Conservation (phyloP, 2,113 vertebrate species). For the Xiphophorus hellerii region DNA sequence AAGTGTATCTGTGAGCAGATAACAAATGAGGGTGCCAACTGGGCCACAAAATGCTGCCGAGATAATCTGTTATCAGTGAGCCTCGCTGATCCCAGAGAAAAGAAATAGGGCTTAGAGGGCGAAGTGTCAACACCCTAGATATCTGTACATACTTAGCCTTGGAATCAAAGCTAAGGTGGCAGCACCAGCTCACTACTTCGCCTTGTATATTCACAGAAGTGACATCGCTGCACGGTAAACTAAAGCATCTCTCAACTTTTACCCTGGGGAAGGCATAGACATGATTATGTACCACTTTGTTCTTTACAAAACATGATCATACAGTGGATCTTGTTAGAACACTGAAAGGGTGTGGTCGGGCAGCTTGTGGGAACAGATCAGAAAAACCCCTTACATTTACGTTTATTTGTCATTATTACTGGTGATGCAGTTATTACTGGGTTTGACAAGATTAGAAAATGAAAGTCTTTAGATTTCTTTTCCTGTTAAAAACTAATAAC, state of each 20-base stretch:
- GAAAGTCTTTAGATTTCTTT: too few species aligned
- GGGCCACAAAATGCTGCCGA: slow-evolving; percentile 73
- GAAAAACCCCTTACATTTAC: neutral
- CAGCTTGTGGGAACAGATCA: slow-evolving; percentile 35
- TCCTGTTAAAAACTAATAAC: too few species aligned
- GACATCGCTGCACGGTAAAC: slow-evolving; percentile 60
- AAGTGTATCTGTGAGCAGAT: slow-evolving; percentile 70
- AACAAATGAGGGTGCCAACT: slow-evolving; percentile 78
- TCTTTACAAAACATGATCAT: neutral
- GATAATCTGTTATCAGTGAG: slow-evolving; percentile 79
- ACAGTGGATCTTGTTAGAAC: neutral
- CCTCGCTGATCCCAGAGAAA: slow-evolving; percentile 70
- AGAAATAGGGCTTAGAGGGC: slow-evolving; percentile 73
- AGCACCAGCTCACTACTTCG: slow-evolving; percentile 64
- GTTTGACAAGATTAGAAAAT: too few species aligned
- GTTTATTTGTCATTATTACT: too few species aligned
- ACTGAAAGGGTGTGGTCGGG: neutral
- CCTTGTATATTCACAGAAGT: slow-evolving; percentile 61
- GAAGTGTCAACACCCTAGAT: slow-evolving; percentile 77
- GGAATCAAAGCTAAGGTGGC: slow-evolving; percentile 74
- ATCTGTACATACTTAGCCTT: slow-evolving; percentile 76
- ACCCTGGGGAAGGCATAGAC: slow-evolving; percentile 32
- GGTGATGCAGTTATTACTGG: too few species aligned
- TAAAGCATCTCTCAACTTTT: slow-evolving; percentile 64
- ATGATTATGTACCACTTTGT: slow-evolving; percentile 6